Base-by-base conservation (phyloP, 2,113 vertebrate species). In the Noturus placidus region DNA sequence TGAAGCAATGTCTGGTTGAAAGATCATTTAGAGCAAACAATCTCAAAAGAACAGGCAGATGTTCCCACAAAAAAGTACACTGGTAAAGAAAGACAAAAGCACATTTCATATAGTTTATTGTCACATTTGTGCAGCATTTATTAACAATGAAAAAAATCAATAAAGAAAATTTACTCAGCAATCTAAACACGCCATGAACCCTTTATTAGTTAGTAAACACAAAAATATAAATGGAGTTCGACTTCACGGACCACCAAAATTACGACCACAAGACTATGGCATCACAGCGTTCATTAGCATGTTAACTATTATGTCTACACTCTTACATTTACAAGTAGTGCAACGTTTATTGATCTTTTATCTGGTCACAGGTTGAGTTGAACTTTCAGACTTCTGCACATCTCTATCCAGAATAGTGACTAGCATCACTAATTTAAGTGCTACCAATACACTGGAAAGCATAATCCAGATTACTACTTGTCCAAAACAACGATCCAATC, bases 41-140 rank as follows among this genome's bases (percentile, higher is more conserved):
- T 63, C 54, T 88, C 22, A 88, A 86, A 86, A 89, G 74, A 82
- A 88, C 33, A 86, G 72, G 83, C 80, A 92, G 90, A 93, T 86
- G 81, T 88, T 89, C 86, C 88, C 86, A 94, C 86, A 93, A 94
- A 93, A 94, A 95, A 94, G 96, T 95, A 97, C 97, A 98, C 95
- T 95, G 95, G 96, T 96, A 98, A 99, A 99, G 96, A 97, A 97
- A 99, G 97, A 98, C 98, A 98, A 97, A 97, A 98, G 96, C 97
- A 98, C 96, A 99, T 97, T 99, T 99, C 94, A 99, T 96, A 98
- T 96, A 95, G 97, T 99, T 99, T 99, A 99, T 99, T 99, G 97
- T 96, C 96, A 98, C 94, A 96, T 95, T 95, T 95, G 95, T 95
- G 96, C 96, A 97, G 95, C 97, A 99, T 96, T 97, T 97, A 99